Base-by-base conservation (phyloP, 37 sponge, comb jelly and placozoan species). In the Chondrosia reniformis region DNA sequence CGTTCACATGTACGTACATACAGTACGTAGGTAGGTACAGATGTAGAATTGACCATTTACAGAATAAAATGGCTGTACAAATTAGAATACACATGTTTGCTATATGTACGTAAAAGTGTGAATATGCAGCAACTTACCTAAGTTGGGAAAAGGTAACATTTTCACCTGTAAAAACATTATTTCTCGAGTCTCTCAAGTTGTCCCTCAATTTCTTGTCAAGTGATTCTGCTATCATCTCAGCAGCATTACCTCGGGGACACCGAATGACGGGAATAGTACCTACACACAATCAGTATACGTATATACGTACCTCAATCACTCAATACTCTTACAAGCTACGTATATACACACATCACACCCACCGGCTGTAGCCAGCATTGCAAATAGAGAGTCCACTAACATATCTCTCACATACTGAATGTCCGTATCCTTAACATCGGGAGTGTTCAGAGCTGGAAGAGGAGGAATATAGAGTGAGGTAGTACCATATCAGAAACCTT, bases 201-300 rank as follows among this genome's bases (percentile, higher is more conserved):
- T 98, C 96, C 25, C 93, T 74, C 17, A 98, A 41, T 63, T 89
- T 92, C 82, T 92, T 95, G 81, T 95, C 96, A 44, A 95, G 54
- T 10, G 55, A 78, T 81, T 89, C 91, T 31, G 95, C 95, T 7
- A 98, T 84, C 82, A 95, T 92, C 55, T 92, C 99, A 34, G 99
- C 99, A 57, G 99, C 99, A 86, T 98, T 98, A 63, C 95, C 93
- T 17, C 81, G 71, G 19, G 99, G 95, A 63, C 99, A 98, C n/a
- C 95, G 84, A 25, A 98, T 98, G 43, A 98, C 79, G 45, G 99
- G 99, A 19, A 98, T 81, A 2, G 83, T 57, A 3, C 96, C 96
- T 95, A 25, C 31, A 25, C 22, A 10, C 64, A 24, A 21, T 10
- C 22, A 63, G 10, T n/a, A 63, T 21, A 28, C 30, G 10, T 25